Evolutionary conservation across 2,888 invertebrate genomes (phyloP), one percentile per base, ranked within the genome.

Genomic region (Tubulanus polymorphus): DNA sequence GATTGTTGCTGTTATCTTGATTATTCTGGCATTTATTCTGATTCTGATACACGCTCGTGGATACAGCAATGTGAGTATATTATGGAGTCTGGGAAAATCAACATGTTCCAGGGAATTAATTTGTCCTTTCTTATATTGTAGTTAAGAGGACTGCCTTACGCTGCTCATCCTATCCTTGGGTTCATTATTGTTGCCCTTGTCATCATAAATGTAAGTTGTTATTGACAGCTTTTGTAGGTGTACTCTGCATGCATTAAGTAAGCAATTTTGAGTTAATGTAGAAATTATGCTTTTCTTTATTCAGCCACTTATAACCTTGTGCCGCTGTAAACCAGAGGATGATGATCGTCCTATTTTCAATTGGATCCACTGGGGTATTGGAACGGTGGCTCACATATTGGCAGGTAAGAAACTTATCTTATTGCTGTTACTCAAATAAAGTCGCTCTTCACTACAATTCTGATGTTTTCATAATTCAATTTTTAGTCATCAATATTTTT

Each of bases 401-500:
- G 72, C 76, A 48, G 72, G 79, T 79, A 67, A 66, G 76, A 69
- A 37, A n/a, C n/a, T n/a, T n/a, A n/a, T n/a, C n/a, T n/a, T n/a
- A n/a, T n/a, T n/a, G n/a, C n/a, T n/a, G n/a, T n/a, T n/a, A n/a
- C n/a, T n/a, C n/a, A n/a, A n/a, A n/a, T n/a, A n/a, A n/a, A n/a
- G n/a, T n/a, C n/a, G n/a, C n/a, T n/a, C n/a, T n/a, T n/a, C n/a
- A n/a, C n/a, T n/a, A n/a, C n/a, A n/a, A n/a, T n/a, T n/a, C n/a
- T n/a, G n/a, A n/a, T n/a, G n/a, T n/a, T n/a, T n/a, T n/a, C n/a
- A n/a, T n/a, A n/a, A n/a, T n/a, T n/a, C n/a, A n/a, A n/a, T 8
- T 83, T 85, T 10, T 83, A 94, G 94, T 95, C 79, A 88, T 92
- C 15, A 89, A 93, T 51, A 90, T 96, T 70, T 95, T 95, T 85